A percentile compares a stretch with the other conserved stretches of the same genome.
These are phyloP conservation scores for Pelodytes ibericus DNA, from an alignment of 2,797 vertebrate genomes.

Conservation along the genomic window DNA sequence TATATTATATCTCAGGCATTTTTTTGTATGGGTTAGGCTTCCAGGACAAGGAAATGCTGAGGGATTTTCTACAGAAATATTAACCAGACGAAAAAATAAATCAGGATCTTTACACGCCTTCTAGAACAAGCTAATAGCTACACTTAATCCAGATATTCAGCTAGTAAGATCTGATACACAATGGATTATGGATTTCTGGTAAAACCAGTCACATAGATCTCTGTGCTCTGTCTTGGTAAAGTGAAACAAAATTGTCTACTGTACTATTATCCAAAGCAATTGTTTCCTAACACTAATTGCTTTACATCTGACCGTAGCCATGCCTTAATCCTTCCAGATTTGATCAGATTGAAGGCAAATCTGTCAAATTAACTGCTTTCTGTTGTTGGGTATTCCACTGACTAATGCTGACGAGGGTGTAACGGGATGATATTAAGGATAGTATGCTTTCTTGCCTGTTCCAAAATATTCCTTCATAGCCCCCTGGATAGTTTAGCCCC, in stretches of 20 bases:
- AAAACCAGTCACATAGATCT: constrained; percentile 31
- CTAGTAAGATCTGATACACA: constrained; percentile 23
- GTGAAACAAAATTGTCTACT: constrained; percentile 10
- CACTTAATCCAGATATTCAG: constrained; percentile 12
- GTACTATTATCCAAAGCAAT: constrained; percentile 20
- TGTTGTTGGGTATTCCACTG: no score
- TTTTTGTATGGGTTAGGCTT: background rate
- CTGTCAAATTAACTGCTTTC: constrained; percentile 18
- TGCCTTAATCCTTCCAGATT: constrained; percentile 28
- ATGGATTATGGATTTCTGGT: constrained; percentile 16
- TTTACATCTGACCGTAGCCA: constrained; percentile 26
- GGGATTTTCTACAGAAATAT: background rate
- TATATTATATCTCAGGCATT: background rate
- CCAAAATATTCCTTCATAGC: no score
- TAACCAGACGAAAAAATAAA: constrained; percentile 17
- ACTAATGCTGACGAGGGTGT: background rate
- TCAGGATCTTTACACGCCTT: constrained; percentile 10
- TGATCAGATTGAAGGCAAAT: constrained; percentile 26
- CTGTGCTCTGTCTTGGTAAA: constrained; percentile 13
- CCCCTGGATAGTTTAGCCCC: no score
- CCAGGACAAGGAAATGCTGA: background rate
- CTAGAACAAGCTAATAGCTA: constrained; percentile 8
- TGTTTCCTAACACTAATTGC: constrained; percentile 32
- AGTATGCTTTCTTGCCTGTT: no score
- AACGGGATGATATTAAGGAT: no score